Evolutionary conservation across 2,888 invertebrate genomes (phyloP).

Genomic region (Hetaerina titia): DNA sequence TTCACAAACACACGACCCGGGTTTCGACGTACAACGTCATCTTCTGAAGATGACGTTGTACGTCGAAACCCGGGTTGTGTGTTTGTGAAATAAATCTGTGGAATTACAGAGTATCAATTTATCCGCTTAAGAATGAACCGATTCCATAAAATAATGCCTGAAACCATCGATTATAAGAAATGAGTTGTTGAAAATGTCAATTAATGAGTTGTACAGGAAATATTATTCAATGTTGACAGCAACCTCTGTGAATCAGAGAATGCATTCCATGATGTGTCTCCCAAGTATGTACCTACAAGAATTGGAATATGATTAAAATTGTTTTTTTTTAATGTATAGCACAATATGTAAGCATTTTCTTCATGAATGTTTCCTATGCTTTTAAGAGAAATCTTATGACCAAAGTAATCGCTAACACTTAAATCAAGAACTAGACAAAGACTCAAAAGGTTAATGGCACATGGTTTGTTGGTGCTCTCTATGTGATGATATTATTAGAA

Average conservation of each 20-base stretch:
- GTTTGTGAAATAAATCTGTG: too few species aligned
- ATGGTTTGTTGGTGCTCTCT: slow-evolving; percentile 65
- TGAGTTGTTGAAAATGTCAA: neutral
- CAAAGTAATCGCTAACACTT: neutral
- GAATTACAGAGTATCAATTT: too few species aligned
- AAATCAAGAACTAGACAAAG: slow-evolving; percentile 29
- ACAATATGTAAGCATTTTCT: neutral
- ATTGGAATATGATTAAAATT: neutral
- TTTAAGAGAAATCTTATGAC: neutral
- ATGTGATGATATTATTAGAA: slow-evolving; percentile 61
- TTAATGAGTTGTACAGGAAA: neutral
- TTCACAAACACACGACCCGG: too few species aligned
- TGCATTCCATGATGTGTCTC: slow-evolving; percentile 7
- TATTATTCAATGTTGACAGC: neutral
- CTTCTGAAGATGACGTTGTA: too few species aligned
- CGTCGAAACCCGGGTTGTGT: too few species aligned
- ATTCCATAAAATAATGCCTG: too few species aligned
- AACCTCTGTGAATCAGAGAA: neutral
- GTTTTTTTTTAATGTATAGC: neutral
- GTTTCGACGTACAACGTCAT: too few species aligned
- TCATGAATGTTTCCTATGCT: neutral
- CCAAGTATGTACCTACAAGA: neutral
- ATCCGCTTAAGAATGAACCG: too few species aligned
- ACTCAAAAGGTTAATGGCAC: slow-evolving; percentile 58
- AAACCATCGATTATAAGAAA: too few species aligned